These are phyloP conservation scores for Phallusia fumigata DNA, from an alignment of 23 tunicate species.

Conservation along the genomic window DNA sequence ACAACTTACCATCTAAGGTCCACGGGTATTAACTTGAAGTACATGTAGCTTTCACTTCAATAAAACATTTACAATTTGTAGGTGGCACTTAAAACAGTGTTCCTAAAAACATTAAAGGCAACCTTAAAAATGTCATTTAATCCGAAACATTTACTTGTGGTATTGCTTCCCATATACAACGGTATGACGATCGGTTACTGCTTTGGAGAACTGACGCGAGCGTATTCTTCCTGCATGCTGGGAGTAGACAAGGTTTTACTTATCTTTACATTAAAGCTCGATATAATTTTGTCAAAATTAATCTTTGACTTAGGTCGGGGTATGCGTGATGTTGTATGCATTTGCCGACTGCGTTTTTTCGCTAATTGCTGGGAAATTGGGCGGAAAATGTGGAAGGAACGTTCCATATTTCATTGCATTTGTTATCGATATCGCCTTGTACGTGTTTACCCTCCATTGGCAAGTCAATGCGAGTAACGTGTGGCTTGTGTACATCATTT, in stretches of 20 bases:
- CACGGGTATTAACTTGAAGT: too few relatives aligned
- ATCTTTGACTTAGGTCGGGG: background rate
- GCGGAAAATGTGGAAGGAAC: conserved; percentile 4
- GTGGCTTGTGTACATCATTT: background rate
- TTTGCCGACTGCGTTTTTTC: background rate
- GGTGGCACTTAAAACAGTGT: background rate
- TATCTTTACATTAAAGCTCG: background rate
- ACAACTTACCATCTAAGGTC: background rate
- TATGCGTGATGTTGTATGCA: background rate
- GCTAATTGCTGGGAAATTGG: background rate
- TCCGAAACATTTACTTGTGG: conserved; percentile 33
- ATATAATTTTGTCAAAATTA: background rate
- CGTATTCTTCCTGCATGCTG: conserved; percentile 44
- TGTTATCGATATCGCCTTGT: background rate
- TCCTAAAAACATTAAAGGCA: background rate
- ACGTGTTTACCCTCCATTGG: background rate
- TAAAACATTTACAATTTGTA: background rate
- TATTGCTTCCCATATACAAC: conserved; percentile 51
- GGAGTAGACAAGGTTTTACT: conserved; percentile 30
- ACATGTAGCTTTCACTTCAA: too few relatives aligned
- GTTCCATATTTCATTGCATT: background rate
- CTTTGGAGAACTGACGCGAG: conserved; percentile 39
- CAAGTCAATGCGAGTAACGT: background rate
- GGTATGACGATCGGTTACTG: conserved; percentile 48
- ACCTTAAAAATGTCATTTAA: background rate